Percentiles rank a stretch among this genome's conserved stretches.
phyloP scores from a whole-genome alignment of 2,888 invertebrate species.

The Exephanes ischioxanthus region DNA sequence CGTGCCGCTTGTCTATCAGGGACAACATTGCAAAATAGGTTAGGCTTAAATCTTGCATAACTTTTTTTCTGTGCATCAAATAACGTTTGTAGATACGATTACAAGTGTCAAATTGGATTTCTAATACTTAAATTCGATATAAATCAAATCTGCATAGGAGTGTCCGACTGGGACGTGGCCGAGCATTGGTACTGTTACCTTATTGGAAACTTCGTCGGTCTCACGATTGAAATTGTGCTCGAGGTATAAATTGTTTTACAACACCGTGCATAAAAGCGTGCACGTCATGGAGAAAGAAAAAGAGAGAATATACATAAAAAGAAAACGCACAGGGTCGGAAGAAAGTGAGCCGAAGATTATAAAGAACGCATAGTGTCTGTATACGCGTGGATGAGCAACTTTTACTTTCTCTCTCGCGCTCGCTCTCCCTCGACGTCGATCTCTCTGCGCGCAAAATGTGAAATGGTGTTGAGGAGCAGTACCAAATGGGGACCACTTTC shows the following conservation, averaged over 20 bases:
- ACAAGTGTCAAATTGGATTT: no score
- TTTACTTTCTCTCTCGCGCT: conserved; percentile 79
- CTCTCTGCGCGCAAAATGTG: conserved; percentile 44
- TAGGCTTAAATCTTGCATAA: no score
- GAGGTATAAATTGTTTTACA: background rate
- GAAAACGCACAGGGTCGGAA: conserved; percentile 29
- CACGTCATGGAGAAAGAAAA: conserved; percentile 26
- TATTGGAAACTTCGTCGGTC: conserved; percentile 19
- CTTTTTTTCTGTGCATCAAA: no score
- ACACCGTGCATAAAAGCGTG: background rate
- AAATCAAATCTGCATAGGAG: no score
- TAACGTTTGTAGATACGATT: no score
- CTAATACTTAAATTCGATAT: no score
- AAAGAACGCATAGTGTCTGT: conserved; percentile 33
- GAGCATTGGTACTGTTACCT: no score
- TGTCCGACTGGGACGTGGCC: no score
- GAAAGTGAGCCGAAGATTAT: conserved; percentile 49
- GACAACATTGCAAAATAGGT: no score
- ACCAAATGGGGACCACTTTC: conserved; percentile 65
- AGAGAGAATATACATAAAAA: conserved; percentile 18
- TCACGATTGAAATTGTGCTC: background rate
- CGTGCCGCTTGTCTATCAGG: no score
- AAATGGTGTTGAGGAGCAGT: conserved; percentile 51
- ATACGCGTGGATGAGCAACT: conserved; percentile 72
- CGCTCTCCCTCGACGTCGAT: conserved; percentile 21